Evolutionary conservation across 2,797 vertebrate genomes (phyloP).

Genomic region (Carcharodon carcharias): DNA sequence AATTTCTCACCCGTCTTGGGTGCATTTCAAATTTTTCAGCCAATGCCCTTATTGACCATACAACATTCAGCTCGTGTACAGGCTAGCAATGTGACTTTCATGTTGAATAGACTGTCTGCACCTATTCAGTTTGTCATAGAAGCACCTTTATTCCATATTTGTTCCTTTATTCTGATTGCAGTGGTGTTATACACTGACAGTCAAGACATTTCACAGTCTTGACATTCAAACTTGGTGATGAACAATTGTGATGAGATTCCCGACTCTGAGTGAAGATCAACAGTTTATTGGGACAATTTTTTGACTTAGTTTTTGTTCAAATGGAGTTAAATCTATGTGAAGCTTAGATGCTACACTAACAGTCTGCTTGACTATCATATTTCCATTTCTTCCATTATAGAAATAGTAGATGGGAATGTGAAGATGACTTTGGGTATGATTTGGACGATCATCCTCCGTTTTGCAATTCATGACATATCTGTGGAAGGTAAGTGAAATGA

Average conservation of each 20-base stretch:
- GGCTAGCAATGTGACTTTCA: neutral
- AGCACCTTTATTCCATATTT: neutral
- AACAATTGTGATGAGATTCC: neutral
- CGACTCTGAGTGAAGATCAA: neutral
- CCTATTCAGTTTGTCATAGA: neutral
- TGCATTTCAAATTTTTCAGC: neutral
- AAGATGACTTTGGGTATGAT: slow-evolving; percentile 99
- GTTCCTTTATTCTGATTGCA: neutral
- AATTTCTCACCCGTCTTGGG: neutral
- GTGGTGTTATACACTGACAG: neutral
- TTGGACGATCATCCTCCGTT: slow-evolving; percentile 98
- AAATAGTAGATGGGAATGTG: slow-evolving; percentile 94
- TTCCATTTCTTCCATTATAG: slow-evolving; percentile 54
- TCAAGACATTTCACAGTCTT: neutral
- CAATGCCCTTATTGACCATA: neutral
- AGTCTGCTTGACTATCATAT: neutral
- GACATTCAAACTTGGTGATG: neutral
- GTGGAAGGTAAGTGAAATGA: slow-evolving; percentile 80
- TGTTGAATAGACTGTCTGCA: neutral
- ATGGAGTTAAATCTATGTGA: neutral
- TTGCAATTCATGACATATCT: slow-evolving; percentile 96
- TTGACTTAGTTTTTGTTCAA: neutral
- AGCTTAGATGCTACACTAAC: neutral
- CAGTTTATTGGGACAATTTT: neutral
- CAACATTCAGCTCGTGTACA: neutral